Evolutionary conservation across 1,140 invertebrate species (phyloP).

Genomic region (Littorina saxatilis): DNA sequence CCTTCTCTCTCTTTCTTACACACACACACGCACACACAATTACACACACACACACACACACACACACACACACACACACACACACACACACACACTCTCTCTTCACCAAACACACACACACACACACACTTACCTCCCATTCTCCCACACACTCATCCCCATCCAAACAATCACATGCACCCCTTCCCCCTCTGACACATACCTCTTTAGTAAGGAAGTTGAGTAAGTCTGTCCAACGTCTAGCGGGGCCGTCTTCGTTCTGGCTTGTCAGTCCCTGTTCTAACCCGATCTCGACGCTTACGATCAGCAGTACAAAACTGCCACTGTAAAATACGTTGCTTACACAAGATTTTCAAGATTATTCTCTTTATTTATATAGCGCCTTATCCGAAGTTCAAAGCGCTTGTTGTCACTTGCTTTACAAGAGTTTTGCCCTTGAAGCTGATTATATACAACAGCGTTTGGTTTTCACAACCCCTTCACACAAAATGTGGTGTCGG

Average conservation of each 20-base stretch:
- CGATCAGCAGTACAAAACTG: neutral
- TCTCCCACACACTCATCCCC: neutral
- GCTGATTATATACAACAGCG: too few relatives aligned
- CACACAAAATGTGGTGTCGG: too few relatives aligned
- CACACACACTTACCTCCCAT: neutral
- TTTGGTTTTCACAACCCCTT: too few relatives aligned
- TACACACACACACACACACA: neutral
- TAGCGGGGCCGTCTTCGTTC: neutral
- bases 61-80: neutral
- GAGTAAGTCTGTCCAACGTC: neutral
- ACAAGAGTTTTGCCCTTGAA: too few relatives aligned
- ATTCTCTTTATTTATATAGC: too few relatives aligned
- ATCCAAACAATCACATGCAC: neutral
- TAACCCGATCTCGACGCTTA: too few relatives aligned
- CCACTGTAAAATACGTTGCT: neutral
- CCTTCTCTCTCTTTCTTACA: too few relatives aligned
- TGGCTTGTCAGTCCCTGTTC: too few relatives aligned
- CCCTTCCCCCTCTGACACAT: neutral
- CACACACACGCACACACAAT: too few relatives aligned
- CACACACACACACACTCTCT: constrained; percentile 9
- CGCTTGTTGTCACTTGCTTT: too few relatives aligned
- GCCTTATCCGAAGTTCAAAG: too few relatives aligned
- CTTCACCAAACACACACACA: neutral
- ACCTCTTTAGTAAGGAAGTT: neutral
- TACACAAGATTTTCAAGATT: too few relatives aligned